Conservation (phyloP, 1,140 invertebrate genomes). For the Drosophila mojavensis region DNA sequence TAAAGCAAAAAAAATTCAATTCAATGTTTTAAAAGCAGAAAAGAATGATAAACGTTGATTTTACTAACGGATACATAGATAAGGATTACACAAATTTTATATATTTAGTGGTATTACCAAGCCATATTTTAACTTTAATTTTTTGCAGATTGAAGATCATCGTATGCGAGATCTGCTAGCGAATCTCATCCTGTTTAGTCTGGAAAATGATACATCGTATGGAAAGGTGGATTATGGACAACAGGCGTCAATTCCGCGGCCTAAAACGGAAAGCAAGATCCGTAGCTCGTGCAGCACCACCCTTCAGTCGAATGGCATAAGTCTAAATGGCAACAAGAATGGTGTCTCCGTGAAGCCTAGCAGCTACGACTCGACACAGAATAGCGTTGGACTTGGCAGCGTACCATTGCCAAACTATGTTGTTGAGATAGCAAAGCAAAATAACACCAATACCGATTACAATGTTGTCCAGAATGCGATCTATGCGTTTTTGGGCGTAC, state of each 20-base stretch:
- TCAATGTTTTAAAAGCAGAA: no score
- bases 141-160: slow-evolving; percentile 36
- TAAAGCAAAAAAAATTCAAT: no score
- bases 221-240: background rate
- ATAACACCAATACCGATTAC: slow-evolving; percentile 49
- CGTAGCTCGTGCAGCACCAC: background rate
- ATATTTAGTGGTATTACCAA: no score
- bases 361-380: slow-evolving; percentile 40
- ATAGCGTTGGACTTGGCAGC: background rate
- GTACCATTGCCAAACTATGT: slow-evolving; percentile 25
- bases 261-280: background rate
- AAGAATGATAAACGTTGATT: no score
- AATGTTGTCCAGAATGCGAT: slow-evolving; percentile 91
- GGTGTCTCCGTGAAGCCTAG: background rate
- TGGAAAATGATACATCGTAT: slow-evolving; percentile 14
- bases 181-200: slow-evolving; percentile 26
- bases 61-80: no score
- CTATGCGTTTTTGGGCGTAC: slow-evolving; percentile 92
- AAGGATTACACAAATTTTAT: no score
- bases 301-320: background rate
- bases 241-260: background rate
- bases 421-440: background rate
- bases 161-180: slow-evolving; percentile 41
- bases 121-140: background rate
- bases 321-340: slow-evolving; percentile 10